These are phyloP conservation scores for Psylliodes chrysocephalus DNA, from an alignment of 2,888 invertebrate genomes.

Conservation along the genomic window DNA sequence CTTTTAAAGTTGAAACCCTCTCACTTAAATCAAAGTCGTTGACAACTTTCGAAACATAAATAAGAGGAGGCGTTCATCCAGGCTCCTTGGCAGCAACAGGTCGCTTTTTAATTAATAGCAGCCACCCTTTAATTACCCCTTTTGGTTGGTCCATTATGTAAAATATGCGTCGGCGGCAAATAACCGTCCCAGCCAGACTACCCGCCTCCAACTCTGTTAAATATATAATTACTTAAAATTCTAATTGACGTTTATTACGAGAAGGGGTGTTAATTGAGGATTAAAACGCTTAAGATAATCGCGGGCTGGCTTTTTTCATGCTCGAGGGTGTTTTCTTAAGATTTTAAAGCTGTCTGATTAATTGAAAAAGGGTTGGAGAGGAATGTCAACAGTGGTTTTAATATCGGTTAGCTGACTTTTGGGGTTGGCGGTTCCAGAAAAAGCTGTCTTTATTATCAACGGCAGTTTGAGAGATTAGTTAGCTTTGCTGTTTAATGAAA, in stretches of 20 bases:
- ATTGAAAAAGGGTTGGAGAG: conserved; percentile 60
- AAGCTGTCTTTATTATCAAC: conserved; percentile 43
- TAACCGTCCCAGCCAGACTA: conserved; percentile 44
- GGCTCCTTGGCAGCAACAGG: conserved; percentile 59
- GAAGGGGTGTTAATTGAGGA: conserved; percentile 63
- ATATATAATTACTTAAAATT: conserved; percentile 63
- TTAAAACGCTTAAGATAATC: conserved; percentile 61
- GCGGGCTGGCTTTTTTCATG: conserved; percentile 53
- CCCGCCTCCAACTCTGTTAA: conserved; percentile 52
- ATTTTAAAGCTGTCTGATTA: conserved; percentile 59
- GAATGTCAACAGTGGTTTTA: conserved; percentile 56
- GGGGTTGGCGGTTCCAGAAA: conserved; percentile 34
- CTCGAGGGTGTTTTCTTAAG: conserved; percentile 59
- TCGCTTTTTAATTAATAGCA: conserved; percentile 64
- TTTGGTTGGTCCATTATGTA: conserved; percentile 64
- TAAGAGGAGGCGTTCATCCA: conserved; percentile 50
- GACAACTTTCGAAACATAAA: conserved; percentile 44
- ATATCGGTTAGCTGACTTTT: conserved; percentile 48
- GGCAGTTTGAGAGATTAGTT: conserved; percentile 39
- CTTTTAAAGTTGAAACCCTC: not conserved
- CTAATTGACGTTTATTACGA: conserved; percentile 64
- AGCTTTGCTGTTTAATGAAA: conserved; percentile 41
- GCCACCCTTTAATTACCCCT: conserved; percentile 65
- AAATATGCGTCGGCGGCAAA: conserved; percentile 49
- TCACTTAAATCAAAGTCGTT: conserved; percentile 16